A percentile compares a stretch with the other conserved stretches of the same genome.
These are phyloP conservation scores for Aegotheles bennettii DNA, from an alignment of 2,113 vertebrate genomes.

Conservation along the genomic window DNA sequence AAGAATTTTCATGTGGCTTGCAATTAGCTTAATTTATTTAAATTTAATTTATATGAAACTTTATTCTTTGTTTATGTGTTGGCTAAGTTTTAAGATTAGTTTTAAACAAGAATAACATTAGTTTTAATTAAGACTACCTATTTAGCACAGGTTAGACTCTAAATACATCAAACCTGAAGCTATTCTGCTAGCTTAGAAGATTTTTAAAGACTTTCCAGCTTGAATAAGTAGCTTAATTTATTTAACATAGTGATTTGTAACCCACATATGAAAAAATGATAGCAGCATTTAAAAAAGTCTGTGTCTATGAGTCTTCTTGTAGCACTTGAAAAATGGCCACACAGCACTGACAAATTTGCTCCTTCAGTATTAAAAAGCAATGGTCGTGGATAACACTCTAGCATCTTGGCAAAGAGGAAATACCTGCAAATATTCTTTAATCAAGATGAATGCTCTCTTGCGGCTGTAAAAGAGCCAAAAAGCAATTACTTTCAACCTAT, in stretches of 20 bases:
- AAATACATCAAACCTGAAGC: background rate
- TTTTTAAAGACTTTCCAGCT: conserved; percentile 30
- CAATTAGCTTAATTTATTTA: background rate
- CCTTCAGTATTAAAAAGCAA: conserved; percentile 8
- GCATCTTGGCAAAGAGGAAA: background rate
- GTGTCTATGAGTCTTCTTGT: background rate
- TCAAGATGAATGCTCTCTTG: background rate
- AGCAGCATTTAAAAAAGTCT: background rate
- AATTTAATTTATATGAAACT: background rate
- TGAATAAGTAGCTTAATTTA: conserved; percentile 54
- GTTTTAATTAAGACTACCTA: background rate
- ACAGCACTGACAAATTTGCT: conserved; percentile 15
- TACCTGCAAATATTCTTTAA: conserved; percentile 4
- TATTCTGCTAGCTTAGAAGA: background rate
- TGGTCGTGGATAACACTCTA: background rate
- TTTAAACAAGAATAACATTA: background rate
- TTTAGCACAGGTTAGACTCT: background rate
- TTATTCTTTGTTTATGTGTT: background rate
- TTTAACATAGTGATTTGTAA: conserved; percentile 41
- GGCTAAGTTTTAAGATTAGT: background rate
- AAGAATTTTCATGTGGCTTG: background rate
- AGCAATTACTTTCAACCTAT: background rate
- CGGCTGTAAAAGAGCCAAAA: background rate
- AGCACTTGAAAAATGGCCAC: conserved; percentile 19
- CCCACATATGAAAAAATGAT: conserved; percentile 22